Base-by-base conservation (phyloP, 2,888 invertebrate genomes). In the Rotaria sp. region DNA sequence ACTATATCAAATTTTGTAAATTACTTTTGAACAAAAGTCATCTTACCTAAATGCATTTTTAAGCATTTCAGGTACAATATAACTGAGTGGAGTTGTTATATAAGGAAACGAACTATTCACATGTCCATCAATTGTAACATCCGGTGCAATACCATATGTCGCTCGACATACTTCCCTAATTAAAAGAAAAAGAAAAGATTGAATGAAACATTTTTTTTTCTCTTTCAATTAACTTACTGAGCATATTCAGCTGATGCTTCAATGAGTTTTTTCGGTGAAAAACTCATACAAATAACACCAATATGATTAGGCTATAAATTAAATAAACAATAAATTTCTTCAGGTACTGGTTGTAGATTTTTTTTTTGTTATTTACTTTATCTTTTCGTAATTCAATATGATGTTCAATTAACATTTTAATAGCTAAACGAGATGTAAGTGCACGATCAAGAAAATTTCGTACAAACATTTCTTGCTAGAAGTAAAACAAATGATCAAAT, bases 391-490 rank as follows among this genome's bases (percentile, higher is more conserved):
- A 89, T 26, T 91, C 91, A 59, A 93, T 89, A 88, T 93, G 93
- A 88, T 93, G 93, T 87, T 92, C 92, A 26, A 92, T 92, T 86
- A 93, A 88, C 91, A 93, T 91, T 41, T 93, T 90, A 67, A 93
- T 91, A 41, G 92, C 92, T 4, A 93, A 90, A n/a, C 93, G 90
- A 4, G 93, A 93, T 5, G 92, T 93, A 87, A 93, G 88, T 5
- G 92, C 93, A 84, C 91, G 89, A 88, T 93, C 93, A 88, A 93
- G 89, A 88, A 93, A 93, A 21, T 89, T 89, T 26, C 80, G 24
- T n/a, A 80, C 80, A 45, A 80, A n/a, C 45, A n/a, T 80, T n/a
- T 41, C 80, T 35, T 89, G 88, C 45, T 91, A 86, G 92, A 87
- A 75, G 90, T 11, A 52, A 52, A 52, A 52, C 11, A 52, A 52